phyloP scores from a whole-genome alignment of 2,888 invertebrate species.

The Pseudoips prasinana region DNA sequence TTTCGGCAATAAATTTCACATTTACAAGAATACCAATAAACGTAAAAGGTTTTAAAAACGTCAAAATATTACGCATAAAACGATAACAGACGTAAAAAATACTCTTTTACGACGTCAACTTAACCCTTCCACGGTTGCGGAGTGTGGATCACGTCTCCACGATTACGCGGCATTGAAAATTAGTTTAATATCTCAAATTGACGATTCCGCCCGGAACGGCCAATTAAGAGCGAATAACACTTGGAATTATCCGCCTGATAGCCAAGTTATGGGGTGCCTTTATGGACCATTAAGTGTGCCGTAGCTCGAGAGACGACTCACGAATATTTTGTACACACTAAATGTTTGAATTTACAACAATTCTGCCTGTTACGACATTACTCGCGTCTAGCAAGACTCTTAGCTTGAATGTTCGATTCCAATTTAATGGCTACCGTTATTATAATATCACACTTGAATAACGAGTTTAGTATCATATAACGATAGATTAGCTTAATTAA shows the following conservation, averaged over 20 bases:
- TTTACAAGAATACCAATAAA: conserved; percentile 23
- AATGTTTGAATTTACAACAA: conserved; percentile 45
- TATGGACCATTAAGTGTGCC: conserved; percentile 69
- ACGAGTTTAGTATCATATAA: conserved; percentile 11
- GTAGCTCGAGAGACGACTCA: conserved; percentile 50
- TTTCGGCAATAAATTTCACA: conserved; percentile 12
- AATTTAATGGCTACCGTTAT: conserved; percentile 36
- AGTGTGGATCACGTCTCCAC: conserved; percentile 56
- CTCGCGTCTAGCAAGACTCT: conserved; percentile 10
- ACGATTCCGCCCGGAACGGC: conserved; percentile 77
- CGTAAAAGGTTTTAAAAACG: conserved; percentile 23
- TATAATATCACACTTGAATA: conserved; percentile 23
- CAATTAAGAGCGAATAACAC: conserved; percentile 80
- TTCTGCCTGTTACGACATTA: conserved; percentile 26
- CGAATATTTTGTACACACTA: conserved; percentile 48
- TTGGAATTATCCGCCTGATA: conserved; percentile 72
- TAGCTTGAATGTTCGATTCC: conserved; percentile 7
- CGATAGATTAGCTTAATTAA: conserved; percentile 19
- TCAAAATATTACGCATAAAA: conserved; percentile 29
- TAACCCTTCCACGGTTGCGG: conserved; percentile 47
- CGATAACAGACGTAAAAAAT: conserved; percentile 20
- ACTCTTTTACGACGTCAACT: conserved; percentile 31
- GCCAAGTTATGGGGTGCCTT: conserved; percentile 78
- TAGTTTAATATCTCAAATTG: conserved; percentile 82
- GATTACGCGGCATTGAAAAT: conserved; percentile 79